Evolutionary conservation across 2,888 invertebrate genomes (phyloP), one percentile per base, ranked within the genome.

Genomic region (Meta bourneti): DNA sequence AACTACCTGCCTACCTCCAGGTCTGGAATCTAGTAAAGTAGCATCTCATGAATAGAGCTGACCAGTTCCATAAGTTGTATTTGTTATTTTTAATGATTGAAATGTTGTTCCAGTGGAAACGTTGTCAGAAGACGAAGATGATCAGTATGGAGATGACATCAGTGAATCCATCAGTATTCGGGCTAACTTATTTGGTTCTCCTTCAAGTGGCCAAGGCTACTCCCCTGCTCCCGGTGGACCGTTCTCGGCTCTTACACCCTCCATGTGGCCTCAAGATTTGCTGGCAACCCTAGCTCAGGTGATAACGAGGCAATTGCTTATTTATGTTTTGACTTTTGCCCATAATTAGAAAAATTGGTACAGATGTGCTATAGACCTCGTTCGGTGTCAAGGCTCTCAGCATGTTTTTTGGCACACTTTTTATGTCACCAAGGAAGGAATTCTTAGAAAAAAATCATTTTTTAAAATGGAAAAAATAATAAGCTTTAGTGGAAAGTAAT

Each of bases 221-320:
- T 93, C 93, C 8, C 94, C 94, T 19, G 94, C 95, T 7, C 95
- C 95, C 19, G 95, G 98, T 1, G 98, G 98, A 0, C 97, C 98
- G 0, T 99, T 99, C 95, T 98, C 98, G 52, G 98, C 98, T 0
- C 96, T 99, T 16, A 98, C 98, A 1, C 97, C 98, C 5, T 98
- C 98, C 92, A 99, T 99, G 98, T 98, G 98, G 97, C 99, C 99
- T 0, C 98, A 98, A 95, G 98, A 98, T 94, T 97, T 98, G 89
- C 96, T 98, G 95, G 97, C 97, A 0, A 97, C 97, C 95, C 95
- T 95, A 19, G 93, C 93, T 6, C 93, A 94, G 93, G 93, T 93
- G 81, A 72, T 13, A 71, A 83, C 6, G 20, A 34, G 34, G 78
- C 78, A 78, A 51, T 11, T 79, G n/a, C 52, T 0, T 74, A 19